Base-by-base conservation (phyloP, 2,113 vertebrate genomes). In the Seriola aureovittata region DNA sequence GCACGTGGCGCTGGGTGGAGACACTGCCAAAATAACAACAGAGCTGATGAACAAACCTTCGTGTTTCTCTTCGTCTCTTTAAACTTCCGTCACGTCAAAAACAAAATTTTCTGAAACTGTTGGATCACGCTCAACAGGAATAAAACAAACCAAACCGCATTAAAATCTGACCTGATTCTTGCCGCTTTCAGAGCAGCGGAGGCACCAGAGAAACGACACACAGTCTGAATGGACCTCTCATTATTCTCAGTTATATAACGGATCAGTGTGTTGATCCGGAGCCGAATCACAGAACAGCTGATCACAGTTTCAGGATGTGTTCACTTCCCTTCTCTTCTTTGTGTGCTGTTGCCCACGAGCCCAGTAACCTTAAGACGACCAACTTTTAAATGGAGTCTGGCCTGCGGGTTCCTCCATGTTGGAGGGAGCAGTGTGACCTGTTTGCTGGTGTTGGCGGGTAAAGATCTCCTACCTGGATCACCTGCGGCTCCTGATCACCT, bases 1-100 rank as follows among this genome's bases (percentile, higher is more conserved):
- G 40, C 71, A 75, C 72, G 72, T 75, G 72, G 72, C 19, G 12
- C 44, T 52, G 71, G 71, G 71, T 74, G 58, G 29, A 32, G 71
- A 74, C 44, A n/a, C 8, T 2, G 48, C 17, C 17, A 52, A 19
- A 52, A 63, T 25, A 64, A 63, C 58, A 74, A 73, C 54, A 62
- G 21, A 17, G 13, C 19, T 62, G 25, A 52, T 52, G 6, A n/a
- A 21, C 50, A 52, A 52, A 3, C 14, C 4, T 16, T 16, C 5
- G 7, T 2, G 50, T 21, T 21, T 52, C 50, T 8, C 8, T 2
- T 50, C 16, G 46, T 14, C 48, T 2, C 50, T 9, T 52, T 21
- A 9, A 21, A 50, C 48, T 50, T 50, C 16, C 48, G 5, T 19
- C 48, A 8, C 17, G 48, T 50, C 48, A 6, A 6, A 19, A 19